Evolutionary conservation across 1,140 invertebrate genomes (phyloP), one percentile per base, ranked within the genome.

Genomic region (Bombus fervidus): DNA sequence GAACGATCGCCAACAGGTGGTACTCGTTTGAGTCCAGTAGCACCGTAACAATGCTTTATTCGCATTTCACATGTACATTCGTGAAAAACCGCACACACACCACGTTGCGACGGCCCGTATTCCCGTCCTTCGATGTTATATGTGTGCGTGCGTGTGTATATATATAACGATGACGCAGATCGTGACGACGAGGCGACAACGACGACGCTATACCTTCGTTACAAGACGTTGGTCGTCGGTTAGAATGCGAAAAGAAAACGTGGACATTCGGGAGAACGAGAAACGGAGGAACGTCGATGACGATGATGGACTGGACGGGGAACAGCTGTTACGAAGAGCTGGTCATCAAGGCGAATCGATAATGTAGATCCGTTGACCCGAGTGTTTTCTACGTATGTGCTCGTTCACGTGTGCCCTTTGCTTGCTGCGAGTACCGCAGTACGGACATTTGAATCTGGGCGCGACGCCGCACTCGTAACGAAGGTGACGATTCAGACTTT

Each of bases 391-490:
- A 72, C 91, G 88, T 76, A 96, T 96, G 82, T 96, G 96, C 86
- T 95, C 93, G 83, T 95, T 95, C 77, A 96, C 94, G 91, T 96
- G 95, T 73, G 95, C 95, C 91, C 95, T 96, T 80, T 96, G 96
- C 90, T 96, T 96, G 78, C 96, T 96, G 72, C 95, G 95, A 66
- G 95, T 95, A 86, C 95, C 94, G 91, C 96, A 97, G 85, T 96
- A 95, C 13, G 95, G 95, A 87, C 96, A 97, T 75, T 95, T 94
- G 87, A 96, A 96, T 83, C 95, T 95, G 0, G 96, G 96, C 81
- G 95, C 95, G 71, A 96, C 94, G 34, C 97, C 96, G 89, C 97
- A 97, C 87, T 97, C 96, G 89, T 97, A 97, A 72, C 96, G 96
- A 81, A 97, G 95, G 87, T 97, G 97, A 10, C 96, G 94, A 75